Percentiles rank a stretch among this genome's conserved stretches.
These are phyloP conservation scores for Chrysopa pallens DNA, from an alignment of 1,140 invertebrate genomes.

Conservation along the genomic window DNA sequence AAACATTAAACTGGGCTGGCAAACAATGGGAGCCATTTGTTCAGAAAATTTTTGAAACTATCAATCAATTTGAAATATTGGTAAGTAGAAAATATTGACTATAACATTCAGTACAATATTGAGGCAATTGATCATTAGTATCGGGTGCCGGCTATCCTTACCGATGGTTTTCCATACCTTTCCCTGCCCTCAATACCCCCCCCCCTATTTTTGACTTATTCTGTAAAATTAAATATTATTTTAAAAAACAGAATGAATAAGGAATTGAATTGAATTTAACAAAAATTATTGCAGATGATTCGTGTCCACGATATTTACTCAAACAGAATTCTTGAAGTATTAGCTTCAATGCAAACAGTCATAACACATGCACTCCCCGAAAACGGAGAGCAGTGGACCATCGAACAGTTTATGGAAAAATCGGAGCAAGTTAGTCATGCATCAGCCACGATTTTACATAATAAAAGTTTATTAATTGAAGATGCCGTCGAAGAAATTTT, in stretches of 20 bases:
- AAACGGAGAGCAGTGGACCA: slow-evolving; percentile 64
- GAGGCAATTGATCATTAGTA: too few species aligned
- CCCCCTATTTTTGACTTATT: too few species aligned
- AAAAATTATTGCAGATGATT: too few species aligned
- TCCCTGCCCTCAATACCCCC: too few species aligned
- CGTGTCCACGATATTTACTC: slow-evolving; percentile 81
- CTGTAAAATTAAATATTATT: too few species aligned
- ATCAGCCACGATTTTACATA: slow-evolving; percentile 57
- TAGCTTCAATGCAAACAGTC: slow-evolving; percentile 73
- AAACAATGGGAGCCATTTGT: slow-evolving; percentile 56
- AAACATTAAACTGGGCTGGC: slow-evolving; percentile 62
- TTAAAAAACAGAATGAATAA: too few species aligned
- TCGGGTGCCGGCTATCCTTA: not conserved
- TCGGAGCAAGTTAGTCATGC: slow-evolving; percentile 51
- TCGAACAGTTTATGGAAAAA: slow-evolving; percentile 71
- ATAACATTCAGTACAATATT: too few species aligned
- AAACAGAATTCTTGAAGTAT: slow-evolving; percentile 75
- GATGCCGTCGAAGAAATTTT: slow-evolving; percentile 84
- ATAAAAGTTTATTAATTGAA: slow-evolving; percentile 79
- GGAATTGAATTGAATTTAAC: slow-evolving; percentile 1
- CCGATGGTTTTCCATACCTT: too few species aligned
- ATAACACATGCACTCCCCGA: slow-evolving; percentile 56
- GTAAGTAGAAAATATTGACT: too few species aligned
- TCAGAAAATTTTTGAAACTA: slow-evolving; percentile 42
- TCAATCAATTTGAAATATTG: slow-evolving; percentile 67